phyloP scores from a whole-genome alignment of 2,797 vertebrate genomes.

The Leucoraja ocellata region DNA sequence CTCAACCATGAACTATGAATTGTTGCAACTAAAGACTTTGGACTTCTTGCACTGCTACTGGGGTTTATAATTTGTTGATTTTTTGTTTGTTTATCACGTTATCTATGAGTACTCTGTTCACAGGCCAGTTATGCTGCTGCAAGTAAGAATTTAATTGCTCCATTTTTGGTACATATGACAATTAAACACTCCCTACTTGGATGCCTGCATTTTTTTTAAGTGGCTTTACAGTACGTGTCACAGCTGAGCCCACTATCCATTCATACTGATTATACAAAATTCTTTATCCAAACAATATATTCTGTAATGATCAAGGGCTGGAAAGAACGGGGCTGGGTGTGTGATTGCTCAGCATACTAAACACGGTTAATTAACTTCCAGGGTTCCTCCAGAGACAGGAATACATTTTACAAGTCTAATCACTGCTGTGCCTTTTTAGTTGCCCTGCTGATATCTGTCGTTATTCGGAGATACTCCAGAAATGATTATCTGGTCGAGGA shows the following conservation, averaged over 20 bases:
- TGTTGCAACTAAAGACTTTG: too few species aligned
- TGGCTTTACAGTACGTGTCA: background rate
- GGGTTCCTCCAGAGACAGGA: background rate
- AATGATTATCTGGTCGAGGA: background rate
- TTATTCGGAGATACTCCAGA: background rate
- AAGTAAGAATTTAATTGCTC: too few species aligned
- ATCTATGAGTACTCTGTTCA: too few species aligned
- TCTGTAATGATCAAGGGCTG: background rate
- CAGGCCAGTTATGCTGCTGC: too few species aligned
- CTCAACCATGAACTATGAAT: too few species aligned
- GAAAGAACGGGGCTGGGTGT: background rate
- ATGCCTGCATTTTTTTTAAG: background rate
- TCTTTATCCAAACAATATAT: constrained; percentile 23
- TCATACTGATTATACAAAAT: background rate
- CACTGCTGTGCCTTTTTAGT: background rate
- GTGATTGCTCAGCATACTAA: constrained; percentile 14
- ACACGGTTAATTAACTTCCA: constrained; percentile 3
- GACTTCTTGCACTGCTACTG: too few species aligned
- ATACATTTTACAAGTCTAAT: constrained; percentile 22
- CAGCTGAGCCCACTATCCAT: background rate
- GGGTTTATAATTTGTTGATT: too few species aligned
- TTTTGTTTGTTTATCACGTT: too few species aligned
- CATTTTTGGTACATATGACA: too few species aligned
- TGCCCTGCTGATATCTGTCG: background rate
- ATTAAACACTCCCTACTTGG: background rate